phyloP scores from a whole-genome alignment of 2,113 vertebrate genomes.

The Pedetes capensis region DNA sequence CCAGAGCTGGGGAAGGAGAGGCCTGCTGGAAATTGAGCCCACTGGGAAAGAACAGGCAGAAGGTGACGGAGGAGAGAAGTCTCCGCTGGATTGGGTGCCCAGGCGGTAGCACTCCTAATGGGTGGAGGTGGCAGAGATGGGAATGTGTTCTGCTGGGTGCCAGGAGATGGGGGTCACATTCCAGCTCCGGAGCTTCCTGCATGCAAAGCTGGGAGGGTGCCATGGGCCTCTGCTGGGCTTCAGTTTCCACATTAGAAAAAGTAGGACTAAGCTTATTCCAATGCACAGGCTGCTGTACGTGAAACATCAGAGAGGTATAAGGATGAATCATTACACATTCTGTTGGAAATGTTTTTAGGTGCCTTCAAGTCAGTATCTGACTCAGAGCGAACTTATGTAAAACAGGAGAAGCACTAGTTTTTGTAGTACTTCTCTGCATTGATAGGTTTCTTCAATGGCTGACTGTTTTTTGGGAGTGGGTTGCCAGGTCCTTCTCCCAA shows the following conservation, averaged over 20 bases:
- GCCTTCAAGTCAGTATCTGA: too few relatives aligned
- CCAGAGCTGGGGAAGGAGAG: not conserved
- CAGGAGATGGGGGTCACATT: accelerated
- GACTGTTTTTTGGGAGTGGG: too few relatives aligned
- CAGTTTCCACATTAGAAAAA: not conserved
- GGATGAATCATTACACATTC: accelerated
- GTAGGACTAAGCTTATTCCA: not conserved
- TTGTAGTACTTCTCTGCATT: too few relatives aligned
- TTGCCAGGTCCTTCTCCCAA: too few relatives aligned
- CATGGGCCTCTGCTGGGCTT: not conserved
- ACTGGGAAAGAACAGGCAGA: not conserved
- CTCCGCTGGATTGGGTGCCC: not conserved
- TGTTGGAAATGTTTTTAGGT: too few relatives aligned
- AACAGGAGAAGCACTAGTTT: too few relatives aligned
- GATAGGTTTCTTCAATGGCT: too few relatives aligned
- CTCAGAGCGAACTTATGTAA: too few relatives aligned
- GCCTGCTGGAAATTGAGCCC: not conserved
- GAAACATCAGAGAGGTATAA: not conserved
- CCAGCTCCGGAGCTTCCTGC: not conserved
- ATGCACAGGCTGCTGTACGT: not conserved
- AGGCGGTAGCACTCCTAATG: not conserved
- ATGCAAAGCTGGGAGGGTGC: accelerated
- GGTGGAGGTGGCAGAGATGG: not conserved
- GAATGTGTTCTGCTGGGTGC: accelerated
- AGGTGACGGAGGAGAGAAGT: not conserved